Conservation (phyloP, 2,113 vertebrate species). For the Ivindomyrus marchei region DNA sequence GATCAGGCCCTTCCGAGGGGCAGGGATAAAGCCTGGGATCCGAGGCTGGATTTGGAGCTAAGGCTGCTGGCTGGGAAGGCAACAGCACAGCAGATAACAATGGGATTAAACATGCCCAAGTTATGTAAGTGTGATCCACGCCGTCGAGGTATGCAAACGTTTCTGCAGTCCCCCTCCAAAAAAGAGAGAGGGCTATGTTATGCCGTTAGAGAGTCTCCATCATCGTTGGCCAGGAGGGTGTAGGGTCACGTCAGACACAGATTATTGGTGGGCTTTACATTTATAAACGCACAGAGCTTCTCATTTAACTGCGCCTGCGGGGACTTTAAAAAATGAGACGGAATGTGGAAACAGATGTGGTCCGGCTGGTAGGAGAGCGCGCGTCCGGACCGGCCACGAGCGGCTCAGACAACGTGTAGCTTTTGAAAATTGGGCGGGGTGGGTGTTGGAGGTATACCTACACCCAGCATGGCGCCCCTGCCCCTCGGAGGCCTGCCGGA, state of each 20-base stretch:
- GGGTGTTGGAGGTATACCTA: constrained; percentile 1
- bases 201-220: constrained; percentile 13
- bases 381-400: constrained; percentile 33
- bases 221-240: neutral
- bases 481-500: neutral
- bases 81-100: constrained; percentile 72
- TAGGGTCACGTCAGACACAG: constrained; percentile 42
- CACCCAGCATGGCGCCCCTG: neutral
- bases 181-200: constrained; percentile 7
- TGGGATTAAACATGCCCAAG: constrained; percentile 74
- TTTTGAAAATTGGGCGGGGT: constrained; percentile 31
- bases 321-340: constrained; percentile 42
- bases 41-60: constrained; percentile 81
- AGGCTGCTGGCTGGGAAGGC: constrained; percentile 72
- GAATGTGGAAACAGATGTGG: constrained; percentile 58
- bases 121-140: constrained; percentile 71
- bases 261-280: constrained; percentile 41
- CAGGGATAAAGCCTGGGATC: constrained; percentile 77
- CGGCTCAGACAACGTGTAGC: constrained; percentile 21
- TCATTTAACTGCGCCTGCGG: constrained; percentile 49
- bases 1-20: constrained; percentile 81
- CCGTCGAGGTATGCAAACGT: constrained; percentile 32
- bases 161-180: neutral
- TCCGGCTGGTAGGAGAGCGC: constrained; percentile 48
- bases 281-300: constrained; percentile 46